Base-by-base conservation (phyloP, 2,113 vertebrate species). In the Channa argus region DNA sequence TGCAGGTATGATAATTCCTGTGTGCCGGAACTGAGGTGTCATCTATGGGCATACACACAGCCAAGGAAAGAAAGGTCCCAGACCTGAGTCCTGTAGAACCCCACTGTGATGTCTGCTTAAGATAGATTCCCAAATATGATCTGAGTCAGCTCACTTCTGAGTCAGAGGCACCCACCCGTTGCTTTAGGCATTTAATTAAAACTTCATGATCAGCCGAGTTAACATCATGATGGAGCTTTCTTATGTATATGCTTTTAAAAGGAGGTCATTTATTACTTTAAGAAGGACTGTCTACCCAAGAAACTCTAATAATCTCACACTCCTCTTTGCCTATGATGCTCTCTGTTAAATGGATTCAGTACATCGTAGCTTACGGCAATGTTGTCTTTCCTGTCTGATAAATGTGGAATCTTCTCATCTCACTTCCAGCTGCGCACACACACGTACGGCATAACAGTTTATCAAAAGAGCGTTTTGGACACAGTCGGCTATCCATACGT, bases 151-250 rank as follows among this genome's bases (percentile, higher is more conserved):
- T 24, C 52, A 43, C 8, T 12, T 55, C 34, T 44, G 36, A 56
- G 13, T 64, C 59, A 74, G 54, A 63, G 15, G 2, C 33, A 37
- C 49, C 38, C 54, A 39, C 41, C 3, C 34, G 38, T 41, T 46
- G 71, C 71, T 76, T 14, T 8, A n/a, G 79, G 79, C 63, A 4
- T 51, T 52, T 46, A 60, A 63, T 74, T 82, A 79, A 78, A 72
- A 64, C 43, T 71, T 56, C 47, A 71, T 6, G 61, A 71, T 74
- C 24, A 56, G 58, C 37, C 66, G n/a, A 12, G 39, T 37, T 65
- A 56, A 55, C 24, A 55, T 47, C 34, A 54, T 78, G 51, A 59
- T 50, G 8, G 55, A 66, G 53, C 34, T 2, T 41, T 64, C 3
- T 44, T 5, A 5, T 61, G 41, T 63, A 72, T 34, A 44, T 62